Base-by-base conservation (phyloP, 2,888 invertebrate species). In the Zonitis immaculata region DNA sequence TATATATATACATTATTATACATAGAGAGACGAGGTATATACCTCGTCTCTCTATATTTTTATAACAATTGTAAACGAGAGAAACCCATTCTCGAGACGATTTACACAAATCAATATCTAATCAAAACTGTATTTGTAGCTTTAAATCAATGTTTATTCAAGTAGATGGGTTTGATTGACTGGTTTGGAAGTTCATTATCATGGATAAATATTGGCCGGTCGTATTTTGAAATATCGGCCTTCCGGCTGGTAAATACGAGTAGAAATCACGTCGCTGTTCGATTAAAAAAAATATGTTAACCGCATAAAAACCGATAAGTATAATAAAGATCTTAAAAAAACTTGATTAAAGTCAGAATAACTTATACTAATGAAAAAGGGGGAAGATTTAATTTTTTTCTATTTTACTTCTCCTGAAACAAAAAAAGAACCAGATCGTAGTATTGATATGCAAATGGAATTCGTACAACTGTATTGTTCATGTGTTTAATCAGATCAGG, bases 71-170 rank as follows among this genome's bases (percentile, higher is more conserved):
- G 6, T 6, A n/a, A 32, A 32, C 3, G 32, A 32, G 20, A 39
- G 54, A 56, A 50, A 52, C 45, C 44, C 47, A 22, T 45, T 26
- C 44, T 52, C 45, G 39, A 48, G 52, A 54, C 45, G 51, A 51
- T 52, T 42, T 32, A 20, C 45, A 47, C 59, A 61, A 66, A 68
- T 68, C 67, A 66, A 66, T 68, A 65, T 64, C 62, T 67, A 67
- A 68, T 67, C 68, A 66, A 61, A 65, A 60, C 64, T 65, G 65
- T 67, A 66, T 67, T 67, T 68, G 65, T 66, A 63, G 60, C 61
- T 66, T 66, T 64, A 63, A 68, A 67, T 67, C 64, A 67, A 66
- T 67, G 65, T 68, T 68, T 67, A 67, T 67, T 65, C 61, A 63
- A 62, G 56, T 63, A 64, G 66, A 67, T 66, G 65, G 65, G 62